Evolutionary conservation across 2,797 vertebrate genomes (phyloP).

Genomic region (Pseudomugil tenellus): DNA sequence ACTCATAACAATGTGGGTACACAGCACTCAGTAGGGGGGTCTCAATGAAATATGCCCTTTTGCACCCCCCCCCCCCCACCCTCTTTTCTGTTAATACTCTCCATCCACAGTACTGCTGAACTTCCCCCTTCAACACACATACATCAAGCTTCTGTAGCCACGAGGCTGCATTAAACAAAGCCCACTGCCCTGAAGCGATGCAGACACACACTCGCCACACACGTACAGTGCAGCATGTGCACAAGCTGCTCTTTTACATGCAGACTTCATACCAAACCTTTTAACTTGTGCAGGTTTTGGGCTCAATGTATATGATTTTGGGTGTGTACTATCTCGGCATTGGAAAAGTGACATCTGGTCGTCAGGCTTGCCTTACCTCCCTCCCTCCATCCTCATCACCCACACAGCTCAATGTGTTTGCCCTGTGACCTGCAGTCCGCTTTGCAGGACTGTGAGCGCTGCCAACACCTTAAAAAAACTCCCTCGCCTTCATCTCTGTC

Average conservation of each 20-base stretch:
- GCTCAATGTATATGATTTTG: conserved; percentile 17
- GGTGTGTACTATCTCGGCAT: conserved; percentile 28
- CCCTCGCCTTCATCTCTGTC: conserved; percentile 20
- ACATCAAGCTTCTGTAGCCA: conserved; percentile 79
- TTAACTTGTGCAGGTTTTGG: conserved; percentile 84
- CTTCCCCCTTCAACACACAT: conserved; percentile 80
- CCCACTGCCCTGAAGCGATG: conserved; percentile 85
- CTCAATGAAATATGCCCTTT: conserved; percentile 87
- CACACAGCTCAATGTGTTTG: conserved; percentile 65
- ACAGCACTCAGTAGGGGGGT: conserved; percentile 90
- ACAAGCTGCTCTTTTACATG: conserved; percentile 44
- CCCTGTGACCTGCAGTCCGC: conserved; percentile 18
- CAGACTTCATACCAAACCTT: conserved; percentile 90
- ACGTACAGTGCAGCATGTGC: conserved; percentile 16
- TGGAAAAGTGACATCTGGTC: conserved; percentile 69
- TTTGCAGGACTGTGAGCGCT: conserved; percentile 11
- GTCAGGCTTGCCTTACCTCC: conserved; percentile 67
- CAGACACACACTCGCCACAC: conserved; percentile 31
- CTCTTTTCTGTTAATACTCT: conserved; percentile 87
- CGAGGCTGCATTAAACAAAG: conserved; percentile 90
- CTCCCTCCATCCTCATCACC: conserved; percentile 75
- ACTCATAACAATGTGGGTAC: conserved; percentile 89
- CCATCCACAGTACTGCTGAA: conserved; percentile 87
- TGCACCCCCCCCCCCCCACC: conserved; percentile 78
- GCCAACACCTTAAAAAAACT: conserved; percentile 50